These are phyloP conservation scores for Coccyzus lansbergi DNA, from an alignment of 2,797 vertebrate species.

Conservation along the genomic window DNA sequence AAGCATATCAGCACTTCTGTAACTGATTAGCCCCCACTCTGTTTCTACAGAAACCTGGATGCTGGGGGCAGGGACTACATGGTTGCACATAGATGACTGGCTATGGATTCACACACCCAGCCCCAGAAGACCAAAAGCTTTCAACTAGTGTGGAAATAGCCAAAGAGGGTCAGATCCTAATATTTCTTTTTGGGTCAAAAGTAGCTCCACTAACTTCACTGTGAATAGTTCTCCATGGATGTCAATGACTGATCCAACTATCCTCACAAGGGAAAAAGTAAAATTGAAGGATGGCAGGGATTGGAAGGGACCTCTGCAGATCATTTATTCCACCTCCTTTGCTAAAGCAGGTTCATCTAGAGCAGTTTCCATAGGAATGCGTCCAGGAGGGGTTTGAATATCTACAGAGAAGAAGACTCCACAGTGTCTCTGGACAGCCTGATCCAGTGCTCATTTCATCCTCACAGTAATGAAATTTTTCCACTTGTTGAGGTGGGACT, in stretches of 20 bases:
- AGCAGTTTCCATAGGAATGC: no score
- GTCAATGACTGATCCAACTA: neutral
- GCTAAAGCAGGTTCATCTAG: no score
- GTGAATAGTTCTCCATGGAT: neutral
- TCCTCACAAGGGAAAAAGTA: neutral
- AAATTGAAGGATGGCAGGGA: no score
- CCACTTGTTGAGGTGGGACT: no score
- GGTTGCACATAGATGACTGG: rapidly evolving
- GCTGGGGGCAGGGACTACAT: neutral
- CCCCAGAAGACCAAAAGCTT: neutral
- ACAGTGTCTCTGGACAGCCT: no score
- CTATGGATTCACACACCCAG: neutral
- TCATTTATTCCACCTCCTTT: no score
- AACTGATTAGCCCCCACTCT: neutral
- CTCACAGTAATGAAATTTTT: no score
- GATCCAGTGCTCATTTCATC: no score
- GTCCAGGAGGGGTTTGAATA: no score
- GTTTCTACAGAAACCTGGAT: neutral
- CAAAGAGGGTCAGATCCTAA: neutral
- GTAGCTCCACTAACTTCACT: neutral
- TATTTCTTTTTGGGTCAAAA: neutral
- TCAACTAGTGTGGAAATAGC: neutral
- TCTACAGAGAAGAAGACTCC: no score
- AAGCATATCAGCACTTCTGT: neutral
- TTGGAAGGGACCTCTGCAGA: no score